Base-by-base conservation (phyloP, 2,888 invertebrate genomes). In the Andrena marginata region DNA sequence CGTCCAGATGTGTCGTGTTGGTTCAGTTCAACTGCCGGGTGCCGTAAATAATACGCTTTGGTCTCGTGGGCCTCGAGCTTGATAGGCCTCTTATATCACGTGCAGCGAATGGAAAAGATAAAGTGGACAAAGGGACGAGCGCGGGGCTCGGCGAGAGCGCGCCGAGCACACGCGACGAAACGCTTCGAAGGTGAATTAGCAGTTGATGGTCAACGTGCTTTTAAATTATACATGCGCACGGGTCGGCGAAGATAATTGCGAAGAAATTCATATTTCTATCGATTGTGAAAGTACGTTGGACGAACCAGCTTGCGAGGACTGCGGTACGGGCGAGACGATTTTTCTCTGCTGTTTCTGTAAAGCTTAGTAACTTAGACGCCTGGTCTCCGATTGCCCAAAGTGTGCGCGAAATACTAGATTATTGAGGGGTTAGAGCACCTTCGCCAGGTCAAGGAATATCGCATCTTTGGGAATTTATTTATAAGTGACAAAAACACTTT, bases 31-130 rank as follows among this genome's bases (percentile, higher is more conserved):
- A 42, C 42, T 42, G 42, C 26, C 26, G 59, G 13, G 26, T 13
- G 29, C 13, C 29, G 59, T 59, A 59, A 59, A 59, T 59, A 13
- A 29, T 23, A 59, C 26, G 26, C 59, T 29, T 29, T 26, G 59
- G 10, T 20, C 10, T 13, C 60, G 60, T n/a, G 60, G 26, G 26
- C 59, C 13, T 59, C 29, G 59, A 59, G 60, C 60, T 16, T 31
- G 60, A 31, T 60, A n/a, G 60, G 7, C 7, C 60, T 60, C 16
- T 31, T 31, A 60, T 16, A 31, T 60, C 60, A n/a, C 60, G 31
- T n/a, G 29, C 16, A 8, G n/a, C 16, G 29, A 16, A 60, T 31
- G 60, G 31, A 31, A 31, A 29, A 60, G 23, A 29, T n/a, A 31
- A 60, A 60, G 29, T 10, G n/a, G n/a, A 20, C 51, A 31, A 60